Evolutionary conservation across 2,888 invertebrate species (phyloP), one percentile per base, ranked within the genome.

Genomic region (Diplolepis rosae): DNA sequence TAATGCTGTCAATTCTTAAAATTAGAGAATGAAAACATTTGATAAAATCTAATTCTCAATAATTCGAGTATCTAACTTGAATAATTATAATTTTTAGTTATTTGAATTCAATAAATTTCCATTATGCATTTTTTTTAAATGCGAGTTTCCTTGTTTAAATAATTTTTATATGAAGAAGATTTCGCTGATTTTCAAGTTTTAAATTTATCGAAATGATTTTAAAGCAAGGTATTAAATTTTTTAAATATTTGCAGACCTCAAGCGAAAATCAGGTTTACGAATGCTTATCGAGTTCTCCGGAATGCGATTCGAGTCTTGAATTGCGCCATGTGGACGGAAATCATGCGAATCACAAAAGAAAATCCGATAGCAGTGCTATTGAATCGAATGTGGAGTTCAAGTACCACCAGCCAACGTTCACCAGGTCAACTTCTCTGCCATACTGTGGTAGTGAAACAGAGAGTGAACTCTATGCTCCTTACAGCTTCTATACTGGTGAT

Each of bases 391-490:
- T 91, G 72, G 93, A 91, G 82, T 91, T 92, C 75, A 93, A 93
- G 88, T 92, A 92, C 84, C 89, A 89, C 77, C 91, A 91, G 80
- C 90, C 91, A 73, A 79, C 84, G 69, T 91, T 91, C 81, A 90
- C 90, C 74, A 90, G 94, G 84, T 91, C 94, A 52, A 90, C 92
- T 81, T 94, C 95, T 2, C 90, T 95, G 65, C 95, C 95, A 5
- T 95, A 95, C 87, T 95, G 95, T 85, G 94, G 95, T 73, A 95
- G 95, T 85, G 95, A 95, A 88, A 92, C 92, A 69, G 96, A 95
- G 88, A 95, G 95, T 68, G 95, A 96, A 85, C 94, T 95, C 74
- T 95, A 95, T 84, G 93, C 95, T 7, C 95, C 95, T 0, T 95
- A 95, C 88, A 94, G 94, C 85, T 95, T 95, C 88, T 95, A 93